phyloP scores from a whole-genome alignment of 1,140 invertebrate species.

The Oncopeltus fasciatus region DNA sequence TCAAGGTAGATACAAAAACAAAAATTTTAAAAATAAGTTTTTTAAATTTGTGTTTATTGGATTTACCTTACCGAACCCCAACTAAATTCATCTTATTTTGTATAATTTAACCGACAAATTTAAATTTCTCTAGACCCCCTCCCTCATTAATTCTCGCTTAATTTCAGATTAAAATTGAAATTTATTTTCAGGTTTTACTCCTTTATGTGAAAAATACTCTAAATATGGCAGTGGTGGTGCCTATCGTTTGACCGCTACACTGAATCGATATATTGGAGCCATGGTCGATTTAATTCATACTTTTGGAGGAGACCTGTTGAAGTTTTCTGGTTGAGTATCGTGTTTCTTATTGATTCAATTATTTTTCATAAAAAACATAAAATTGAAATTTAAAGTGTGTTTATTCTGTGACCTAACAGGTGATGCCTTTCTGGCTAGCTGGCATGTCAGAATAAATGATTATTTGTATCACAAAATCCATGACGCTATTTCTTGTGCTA shows the following conservation, averaged over 20 bases:
- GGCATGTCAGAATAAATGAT: constrained; percentile 36
- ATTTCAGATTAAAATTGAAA: neutral
- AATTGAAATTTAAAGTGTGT: neutral
- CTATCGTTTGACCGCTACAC: constrained; percentile 42
- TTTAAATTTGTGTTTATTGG: neutral
- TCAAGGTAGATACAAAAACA: neutral
- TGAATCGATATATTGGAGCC: constrained; percentile 47
- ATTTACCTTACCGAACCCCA: neutral
- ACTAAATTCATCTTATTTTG: no score
- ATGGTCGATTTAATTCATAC: constrained; percentile 49
- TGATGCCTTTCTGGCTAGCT: constrained; percentile 48
- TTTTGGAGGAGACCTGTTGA: constrained; percentile 46
- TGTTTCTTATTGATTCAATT: neutral
- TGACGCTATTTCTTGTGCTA: constrained; percentile 42
- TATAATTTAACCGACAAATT: no score
- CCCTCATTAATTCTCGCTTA: neutral
- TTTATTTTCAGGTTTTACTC: constrained; percentile 44
- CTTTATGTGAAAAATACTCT: constrained; percentile 45
- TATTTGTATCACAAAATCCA: constrained; percentile 41
- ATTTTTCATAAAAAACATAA: neutral
- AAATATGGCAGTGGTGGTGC: constrained; percentile 42
- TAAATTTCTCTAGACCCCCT: no score
- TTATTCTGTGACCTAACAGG: constrained; percentile 30
- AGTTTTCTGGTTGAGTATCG: constrained; percentile 35
- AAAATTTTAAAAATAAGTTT: neutral